phyloP scores from a whole-genome alignment of 2,113 vertebrate species.

The Eonycteris spelaea region DNA sequence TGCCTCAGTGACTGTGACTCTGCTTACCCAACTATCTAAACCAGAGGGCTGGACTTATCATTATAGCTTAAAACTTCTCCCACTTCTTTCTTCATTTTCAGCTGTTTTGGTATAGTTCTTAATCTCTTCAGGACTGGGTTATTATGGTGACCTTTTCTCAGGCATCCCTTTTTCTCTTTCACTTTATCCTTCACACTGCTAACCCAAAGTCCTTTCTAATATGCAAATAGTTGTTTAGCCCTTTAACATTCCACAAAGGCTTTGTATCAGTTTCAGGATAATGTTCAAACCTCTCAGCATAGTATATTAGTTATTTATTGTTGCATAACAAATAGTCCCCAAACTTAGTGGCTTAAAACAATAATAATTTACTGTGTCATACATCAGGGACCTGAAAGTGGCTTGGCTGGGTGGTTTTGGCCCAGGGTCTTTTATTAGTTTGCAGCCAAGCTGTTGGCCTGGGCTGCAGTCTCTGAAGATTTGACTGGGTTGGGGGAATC shows the following conservation, averaged over 20 bases:
- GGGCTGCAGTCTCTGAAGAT: not conserved
- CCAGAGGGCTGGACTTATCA: not conserved
- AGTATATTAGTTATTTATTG: not conserved
- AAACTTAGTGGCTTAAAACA: too few species aligned
- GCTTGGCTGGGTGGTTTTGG: not conserved
- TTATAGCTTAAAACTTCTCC: not conserved
- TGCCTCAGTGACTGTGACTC: not conserved
- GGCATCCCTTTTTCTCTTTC: not conserved
- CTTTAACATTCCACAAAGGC: not conserved
- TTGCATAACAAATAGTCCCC: not conserved
- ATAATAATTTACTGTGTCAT: not conserved
- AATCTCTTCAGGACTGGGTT: not conserved
- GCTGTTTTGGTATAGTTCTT: not conserved
- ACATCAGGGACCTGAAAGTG: not conserved
- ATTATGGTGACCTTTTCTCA: not conserved
- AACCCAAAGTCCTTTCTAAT: not conserved
- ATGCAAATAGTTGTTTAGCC: not conserved
- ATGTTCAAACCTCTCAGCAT: not conserved
- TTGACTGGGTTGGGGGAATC: not conserved
- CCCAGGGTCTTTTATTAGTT: not conserved
- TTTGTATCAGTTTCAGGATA: conserved; percentile 15
- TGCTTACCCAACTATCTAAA: not conserved
- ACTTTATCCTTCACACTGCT: not conserved
- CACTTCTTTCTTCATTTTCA: not conserved
- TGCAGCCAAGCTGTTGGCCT: not conserved